Evolutionary conservation across 2,113 vertebrate genomes (phyloP), one percentile per base, ranked within the genome.

Genomic region (Podarcis raffonei): DNA sequence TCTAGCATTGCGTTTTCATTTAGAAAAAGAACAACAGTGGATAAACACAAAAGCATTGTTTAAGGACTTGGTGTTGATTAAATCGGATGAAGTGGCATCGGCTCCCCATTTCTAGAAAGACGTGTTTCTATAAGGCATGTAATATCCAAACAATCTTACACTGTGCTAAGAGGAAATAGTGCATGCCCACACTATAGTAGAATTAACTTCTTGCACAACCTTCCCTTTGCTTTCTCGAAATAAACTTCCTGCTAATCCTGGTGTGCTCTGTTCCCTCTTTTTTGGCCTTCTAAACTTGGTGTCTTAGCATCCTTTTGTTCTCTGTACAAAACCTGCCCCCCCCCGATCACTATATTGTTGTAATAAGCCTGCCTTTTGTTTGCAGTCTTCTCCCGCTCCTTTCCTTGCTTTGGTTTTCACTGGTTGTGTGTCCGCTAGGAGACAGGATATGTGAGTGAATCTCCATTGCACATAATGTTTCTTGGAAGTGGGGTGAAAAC

Each of bases 281-380:
- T 89, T 6, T 20, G 27, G 3, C 15, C 59, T 72, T 4, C 53
- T 77, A 32, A 69, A 30, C 87, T 68, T 57, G 74, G 62, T 48
- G 15, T 77, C 82, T 48, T 86, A 69, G 77, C 82, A 57, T 78
- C 76, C 76, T 83, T 75, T 87, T 62, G 35, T 82, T 87, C 11
- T 0, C 15, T 32, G 0, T 42, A 57, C 18, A 18, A 53, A 37
- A 2, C 35, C 35, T 37, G 22, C 1, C 16, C 25, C 80, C 11
- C 32, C 48, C 9, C 42, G 22, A 1, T 16, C 1, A 0, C 75
- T 90, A 53, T 89, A 88, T 89, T 83, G 87, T 35, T 65, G 25
- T 27, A 74, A 20, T n/a, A 68, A 7, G 1, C 83, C 88, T 81
- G 9, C 25, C 65, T 76, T 74, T 71, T 23, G 1, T 57, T 91